Conservation (phyloP, 2,797 vertebrate species). For the Cyprinella venusta region DNA sequence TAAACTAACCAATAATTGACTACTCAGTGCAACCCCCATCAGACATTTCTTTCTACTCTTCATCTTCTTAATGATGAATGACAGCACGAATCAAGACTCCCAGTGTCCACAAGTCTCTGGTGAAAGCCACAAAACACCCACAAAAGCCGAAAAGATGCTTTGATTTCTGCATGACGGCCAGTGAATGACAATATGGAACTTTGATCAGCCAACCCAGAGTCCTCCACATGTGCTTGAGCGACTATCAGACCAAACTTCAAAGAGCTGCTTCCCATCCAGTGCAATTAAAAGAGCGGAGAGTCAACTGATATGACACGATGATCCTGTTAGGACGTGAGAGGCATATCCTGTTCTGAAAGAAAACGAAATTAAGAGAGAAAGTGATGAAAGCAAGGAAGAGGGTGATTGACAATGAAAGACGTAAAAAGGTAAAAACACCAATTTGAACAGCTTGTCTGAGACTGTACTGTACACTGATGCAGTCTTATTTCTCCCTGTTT, state of each 20-base stretch:
- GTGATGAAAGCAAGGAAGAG: constrained; percentile 25
- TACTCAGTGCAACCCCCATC: neutral
- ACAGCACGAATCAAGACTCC: constrained; percentile 10
- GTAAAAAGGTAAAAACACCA: neutral
- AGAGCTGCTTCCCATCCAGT: constrained; percentile 43
- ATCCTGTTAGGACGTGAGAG: constrained; percentile 43
- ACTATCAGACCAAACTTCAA: constrained; percentile 39
- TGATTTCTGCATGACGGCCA: constrained; percentile 28
- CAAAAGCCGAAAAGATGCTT: constrained; percentile 29
- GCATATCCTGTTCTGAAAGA: constrained; percentile 18
- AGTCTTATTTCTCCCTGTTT: neutral
- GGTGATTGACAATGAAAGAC: constrained; percentile 37
- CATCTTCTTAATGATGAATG: neutral
- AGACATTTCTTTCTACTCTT: neutral
- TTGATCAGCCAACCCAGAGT: constrained; percentile 34
- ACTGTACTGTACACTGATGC: no score
- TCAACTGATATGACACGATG: constrained; percentile 58
- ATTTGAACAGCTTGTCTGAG: constrained; percentile 2
- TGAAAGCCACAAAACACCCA: neutral
- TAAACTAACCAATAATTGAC: neutral
- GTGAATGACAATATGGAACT: constrained; percentile 54
- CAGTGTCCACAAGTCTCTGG: constrained; percentile 32
- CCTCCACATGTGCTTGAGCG: constrained; percentile 35
- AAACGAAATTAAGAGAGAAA: constrained; percentile 18
- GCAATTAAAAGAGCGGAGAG: constrained; percentile 58